Conservation (phyloP, 92 coral and sea anemone species). For the Meandrina meandrites region DNA sequence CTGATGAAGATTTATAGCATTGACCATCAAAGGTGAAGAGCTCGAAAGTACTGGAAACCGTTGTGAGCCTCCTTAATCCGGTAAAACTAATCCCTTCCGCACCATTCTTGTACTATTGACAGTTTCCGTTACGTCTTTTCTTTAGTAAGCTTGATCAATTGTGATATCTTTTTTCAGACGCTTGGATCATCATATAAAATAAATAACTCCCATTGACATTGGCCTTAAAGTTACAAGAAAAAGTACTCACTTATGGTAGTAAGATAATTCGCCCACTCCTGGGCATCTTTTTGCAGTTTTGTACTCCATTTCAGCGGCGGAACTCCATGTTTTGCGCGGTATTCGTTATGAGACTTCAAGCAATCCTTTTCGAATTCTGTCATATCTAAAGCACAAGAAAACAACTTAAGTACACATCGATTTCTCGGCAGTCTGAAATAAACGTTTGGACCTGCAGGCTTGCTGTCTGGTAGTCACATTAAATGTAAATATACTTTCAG, state of each 20-base stretch:
- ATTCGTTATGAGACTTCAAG: conserved; percentile 76
- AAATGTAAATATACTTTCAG: no score
- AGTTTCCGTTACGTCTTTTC: no score
- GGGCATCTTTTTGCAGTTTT: conserved; percentile 70
- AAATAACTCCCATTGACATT: neutral
- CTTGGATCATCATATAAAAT: no score
- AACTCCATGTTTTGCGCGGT: conserved; percentile 73
- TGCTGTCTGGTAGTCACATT: neutral
- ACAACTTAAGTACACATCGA: neutral
- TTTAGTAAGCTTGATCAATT: no score
- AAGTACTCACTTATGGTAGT: conserved; percentile 30
- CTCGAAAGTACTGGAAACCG: no score
- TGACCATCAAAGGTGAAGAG: no score
- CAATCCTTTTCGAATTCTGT: conserved; percentile 72
- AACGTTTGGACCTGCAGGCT: neutral
- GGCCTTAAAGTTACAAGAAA: neutral
- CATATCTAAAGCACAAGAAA: conserved; percentile 10
- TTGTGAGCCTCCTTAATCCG: no score
- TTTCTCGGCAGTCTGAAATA: no score
- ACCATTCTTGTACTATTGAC: no score
- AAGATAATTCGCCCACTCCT: conserved; percentile 75
- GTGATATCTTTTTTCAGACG: no score
- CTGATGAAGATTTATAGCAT: no score
- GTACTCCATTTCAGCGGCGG: conserved; percentile 75
- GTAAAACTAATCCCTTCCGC: no score